Evolutionary conservation across 2,113 vertebrate genomes (phyloP), one percentile per base, ranked within the genome.

Genomic region (Myxocyprinus asiaticus): DNA sequence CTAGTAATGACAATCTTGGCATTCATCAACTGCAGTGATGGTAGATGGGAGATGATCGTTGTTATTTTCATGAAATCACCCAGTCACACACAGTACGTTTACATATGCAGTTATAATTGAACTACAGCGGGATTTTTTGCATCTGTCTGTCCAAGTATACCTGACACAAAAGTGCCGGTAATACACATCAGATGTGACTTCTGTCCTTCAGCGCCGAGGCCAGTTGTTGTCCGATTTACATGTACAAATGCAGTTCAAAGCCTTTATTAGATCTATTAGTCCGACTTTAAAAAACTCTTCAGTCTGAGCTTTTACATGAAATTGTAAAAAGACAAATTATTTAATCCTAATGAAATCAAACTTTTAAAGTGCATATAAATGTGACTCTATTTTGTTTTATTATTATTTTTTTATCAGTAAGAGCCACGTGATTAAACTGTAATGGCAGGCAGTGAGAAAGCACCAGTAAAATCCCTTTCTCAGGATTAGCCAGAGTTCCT

Each of bases 401-500:
- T n/a, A n/a, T n/a, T n/a, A n/a, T n/a, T n/a, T 62, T 67, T 78
- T 67, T 44, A 66, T 50, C 6, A 48, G 55, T 59, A 70, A 61
- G 72, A 48, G 59, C 64, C 59, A 33, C 59, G 47, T 65, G 59
- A 65, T 64, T 44, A n/a, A 45, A 55, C 67, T 72, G 61, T 75
- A 62, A 66, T 70, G 43, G 22, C 58, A 55, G 71, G 59, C 65
- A 76, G 9, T 12, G 50, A 42, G 58, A 56, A 33, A 33, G 22
- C 22, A 33, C 22, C 22, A 33, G 22, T 33, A 47, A 77, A 77
- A 78, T 74, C 71, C 66, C 50, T 64, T 78, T 51, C 17, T 33
- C 11, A 22, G 67, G 83, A 82, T 82, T 82, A 79, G 48, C 14
- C 14, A 22, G 8, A 61, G 72, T 79, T 79, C 66, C 70, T 81